Base-by-base conservation (phyloP, 2,113 vertebrate genomes). In the Caracal caracal region DNA sequence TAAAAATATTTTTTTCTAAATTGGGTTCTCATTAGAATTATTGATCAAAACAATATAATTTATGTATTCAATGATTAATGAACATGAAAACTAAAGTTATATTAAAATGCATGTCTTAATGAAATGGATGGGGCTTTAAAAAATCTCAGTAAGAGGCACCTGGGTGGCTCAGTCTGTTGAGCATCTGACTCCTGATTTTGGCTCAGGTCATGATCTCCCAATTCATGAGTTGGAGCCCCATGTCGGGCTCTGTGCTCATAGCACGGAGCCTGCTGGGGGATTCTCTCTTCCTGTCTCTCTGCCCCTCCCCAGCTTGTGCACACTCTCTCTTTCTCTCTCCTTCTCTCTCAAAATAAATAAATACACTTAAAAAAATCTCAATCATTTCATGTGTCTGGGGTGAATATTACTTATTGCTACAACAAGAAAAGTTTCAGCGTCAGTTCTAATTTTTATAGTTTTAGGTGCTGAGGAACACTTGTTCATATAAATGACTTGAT, bases 1-100 rank as follows among this genome's bases (percentile, higher is more conserved):
- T 87, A 59, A 56, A 88, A 63, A 40, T 20, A 49, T 35, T 15
- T 40, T 70, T 82, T 66, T 93, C 10, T 71, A 53, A 70, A 17
- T 95, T 88, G 24, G 3, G 13, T 86, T 96, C 88, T 82, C n/a
- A 70, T 47, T 93, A 53, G 94, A 30, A 49, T 93, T 56, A 88
- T 75, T 71, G 26, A 63, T 85, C 28, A 95, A 80, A 95, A 86
- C 2, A 78, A 35, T 10, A n/a, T n/a, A 68, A 91, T 84, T 61
- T 88, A 53, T 49, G 92, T 30, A 87, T 83, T 78, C 53, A 11
- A 26, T 94, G 20, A 65, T 68, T 53, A 76, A 24, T 71, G 87
- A 83, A 59, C 15, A 51, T 65, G 78, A 66, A 81, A 59, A 37
- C 19, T 82, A 66, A 92, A 83, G 59, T 92, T 71, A n/a, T 88